These are phyloP conservation scores for Pholis gunnellus DNA, from an alignment of 2,113 vertebrate genomes.

Conservation along the genomic window DNA sequence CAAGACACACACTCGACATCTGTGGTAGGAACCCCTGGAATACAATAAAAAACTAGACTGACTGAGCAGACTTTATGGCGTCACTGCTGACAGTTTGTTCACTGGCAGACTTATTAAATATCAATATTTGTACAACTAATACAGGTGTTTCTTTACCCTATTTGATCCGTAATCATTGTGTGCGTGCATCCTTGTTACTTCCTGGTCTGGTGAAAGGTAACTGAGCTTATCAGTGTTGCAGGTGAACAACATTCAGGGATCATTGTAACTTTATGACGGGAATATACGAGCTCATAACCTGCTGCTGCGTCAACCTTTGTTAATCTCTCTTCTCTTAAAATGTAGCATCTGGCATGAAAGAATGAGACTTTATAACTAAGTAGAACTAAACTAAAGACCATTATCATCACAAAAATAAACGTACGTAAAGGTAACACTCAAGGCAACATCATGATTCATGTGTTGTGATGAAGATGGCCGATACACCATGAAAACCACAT, in stretches of 20 bases:
- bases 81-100: accelerated
- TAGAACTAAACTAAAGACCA: not conserved
- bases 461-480: not conserved
- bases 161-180: not conserved
- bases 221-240: not conserved
- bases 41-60: not conserved
- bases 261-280: constrained; percentile 7
- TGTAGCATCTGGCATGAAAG: not conserved
- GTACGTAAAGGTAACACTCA: not conserved
- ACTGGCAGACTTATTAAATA: not conserved
- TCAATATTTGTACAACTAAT: constrained; percentile 3
- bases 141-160: not conserved
- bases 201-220: constrained; percentile 14
- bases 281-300: not conserved
- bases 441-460: not conserved
- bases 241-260: not conserved
- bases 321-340: not conserved
- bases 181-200: not conserved
- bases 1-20: not conserved
- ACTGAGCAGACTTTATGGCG: constrained; percentile 3
- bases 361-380: not conserved
- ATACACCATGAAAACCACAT: not conserved
- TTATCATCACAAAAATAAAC: not conserved
- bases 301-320: not conserved
- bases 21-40: not conserved